These are phyloP conservation scores for Agapornis roseicollis DNA, from an alignment of 2,113 vertebrate species.

Conservation along the genomic window DNA sequence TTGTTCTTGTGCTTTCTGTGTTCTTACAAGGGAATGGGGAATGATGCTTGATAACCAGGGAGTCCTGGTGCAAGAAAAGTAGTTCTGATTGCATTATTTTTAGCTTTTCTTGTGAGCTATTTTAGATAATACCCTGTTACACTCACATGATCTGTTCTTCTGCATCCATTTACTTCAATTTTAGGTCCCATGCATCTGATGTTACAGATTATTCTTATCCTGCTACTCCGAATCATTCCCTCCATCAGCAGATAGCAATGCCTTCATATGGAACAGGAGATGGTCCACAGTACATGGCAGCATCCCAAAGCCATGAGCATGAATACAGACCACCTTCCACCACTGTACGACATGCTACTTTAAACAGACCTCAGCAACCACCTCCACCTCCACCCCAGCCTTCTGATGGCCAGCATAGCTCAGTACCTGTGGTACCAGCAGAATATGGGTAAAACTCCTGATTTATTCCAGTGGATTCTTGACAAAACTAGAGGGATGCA, in stretches of 20 bases:
- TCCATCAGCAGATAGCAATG: constrained; percentile 81
- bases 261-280: constrained; percentile 73
- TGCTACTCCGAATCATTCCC: constrained; percentile 89
- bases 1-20: constrained; percentile 15
- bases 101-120: neutral
- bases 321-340: constrained; percentile 84
- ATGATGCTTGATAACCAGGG: neutral
- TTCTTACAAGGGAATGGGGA: neutral
- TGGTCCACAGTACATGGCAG: constrained; percentile 63
- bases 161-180: constrained; percentile 32
- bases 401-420: constrained; percentile 80
- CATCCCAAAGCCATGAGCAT: constrained; percentile 78
- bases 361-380: constrained; percentile 90
- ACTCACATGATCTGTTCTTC: neutral
- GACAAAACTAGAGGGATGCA: neutral
- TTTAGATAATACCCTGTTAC: neutral
- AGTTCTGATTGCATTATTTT: neutral
- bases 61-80: neutral
- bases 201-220: constrained; percentile 88
- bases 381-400: constrained; percentile 88
- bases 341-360: constrained; percentile 83
- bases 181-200: constrained; percentile 87
- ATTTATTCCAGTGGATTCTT: neutral
- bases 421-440: constrained; percentile 76
- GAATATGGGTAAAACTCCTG: constrained; percentile 85